Percentiles rank a stretch among this genome's conserved stretches.
Evolutionary conservation across 2,113 vertebrate genomes (phyloP).

Genomic region (Hirundichthys speculiger): DNA sequence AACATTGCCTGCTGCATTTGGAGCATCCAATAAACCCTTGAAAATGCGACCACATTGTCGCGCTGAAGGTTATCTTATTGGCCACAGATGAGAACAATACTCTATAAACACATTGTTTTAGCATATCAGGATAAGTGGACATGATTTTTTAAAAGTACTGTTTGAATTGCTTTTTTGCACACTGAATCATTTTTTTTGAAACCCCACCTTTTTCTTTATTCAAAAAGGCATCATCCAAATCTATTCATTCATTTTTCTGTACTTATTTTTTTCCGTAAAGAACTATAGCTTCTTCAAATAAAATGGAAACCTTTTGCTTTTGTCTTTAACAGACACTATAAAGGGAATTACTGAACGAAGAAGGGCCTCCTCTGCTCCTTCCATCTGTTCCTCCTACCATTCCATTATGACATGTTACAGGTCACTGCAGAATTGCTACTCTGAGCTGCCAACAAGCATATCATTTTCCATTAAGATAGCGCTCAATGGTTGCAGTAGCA

Average conservation of each 20-base stretch:
- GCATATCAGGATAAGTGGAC: no score
- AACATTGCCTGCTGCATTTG: constrained; percentile 16
- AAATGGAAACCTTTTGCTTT: not conserved
- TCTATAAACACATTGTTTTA: no score
- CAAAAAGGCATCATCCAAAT: no score
- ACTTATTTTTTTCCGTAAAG: not conserved
- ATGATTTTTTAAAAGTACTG: no score
- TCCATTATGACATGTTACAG: constrained; percentile 70
- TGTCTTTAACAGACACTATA: not conserved
- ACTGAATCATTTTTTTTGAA: no score
- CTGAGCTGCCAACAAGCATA: constrained; percentile 74
- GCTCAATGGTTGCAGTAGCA: constrained; percentile 58
- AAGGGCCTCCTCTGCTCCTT: constrained; percentile 1
- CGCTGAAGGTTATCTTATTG: not conserved
- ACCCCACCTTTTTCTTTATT: no score
- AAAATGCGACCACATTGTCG: constrained; percentile 12
- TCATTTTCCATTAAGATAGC: constrained; percentile 75
- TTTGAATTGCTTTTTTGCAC: not conserved
- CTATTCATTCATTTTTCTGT: no score
- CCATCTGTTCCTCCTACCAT: constrained; percentile 43
- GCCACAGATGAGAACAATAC: no score
- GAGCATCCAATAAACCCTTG: constrained; percentile 15
- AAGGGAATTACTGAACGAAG: no score
- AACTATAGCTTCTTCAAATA: not conserved
- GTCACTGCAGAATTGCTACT: constrained; percentile 64